These are phyloP conservation scores for Zoanthus sansibaricus DNA, from an alignment of 92 coral and sea anemone species.

Conservation along the genomic window DNA sequence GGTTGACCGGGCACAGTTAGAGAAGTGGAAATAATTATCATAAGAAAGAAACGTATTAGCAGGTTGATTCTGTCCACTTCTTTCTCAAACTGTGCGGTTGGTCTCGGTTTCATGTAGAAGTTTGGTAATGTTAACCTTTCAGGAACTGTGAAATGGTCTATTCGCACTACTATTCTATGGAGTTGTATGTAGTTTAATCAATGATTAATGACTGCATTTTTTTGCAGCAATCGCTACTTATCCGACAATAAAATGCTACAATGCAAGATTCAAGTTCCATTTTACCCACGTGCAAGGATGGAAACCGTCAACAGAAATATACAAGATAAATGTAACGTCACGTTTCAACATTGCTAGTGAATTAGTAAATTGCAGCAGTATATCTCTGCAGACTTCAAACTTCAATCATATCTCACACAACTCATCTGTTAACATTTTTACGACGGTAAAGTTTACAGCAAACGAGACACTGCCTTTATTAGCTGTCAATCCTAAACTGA, in stretches of 20 bases:
- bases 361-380: neutral
- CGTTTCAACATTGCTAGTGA: neutral
- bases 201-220: too few relatives aligned
- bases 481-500: neutral
- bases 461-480: neutral
- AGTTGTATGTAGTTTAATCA: too few relatives aligned
- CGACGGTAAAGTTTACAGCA: neutral
- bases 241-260: conserved; percentile 3
- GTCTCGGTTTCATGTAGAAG: too few relatives aligned
- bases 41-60: too few relatives aligned
- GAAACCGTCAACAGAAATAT: neutral
- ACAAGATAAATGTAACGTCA: neutral
- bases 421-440: neutral
- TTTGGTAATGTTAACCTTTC: too few relatives aligned
- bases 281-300: neutral
- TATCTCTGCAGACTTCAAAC: neutral
- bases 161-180: too few relatives aligned
- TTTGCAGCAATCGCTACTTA: neutral
- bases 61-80: too few relatives aligned
- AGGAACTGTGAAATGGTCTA: too few relatives aligned
- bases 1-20: too few relatives aligned
- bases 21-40: too few relatives aligned
- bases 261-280: neutral
- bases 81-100: too few relatives aligned
- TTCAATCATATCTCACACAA: neutral